phyloP scores from a whole-genome alignment of 2,888 invertebrate species.

The Prostheceraeus crozeri region DNA sequence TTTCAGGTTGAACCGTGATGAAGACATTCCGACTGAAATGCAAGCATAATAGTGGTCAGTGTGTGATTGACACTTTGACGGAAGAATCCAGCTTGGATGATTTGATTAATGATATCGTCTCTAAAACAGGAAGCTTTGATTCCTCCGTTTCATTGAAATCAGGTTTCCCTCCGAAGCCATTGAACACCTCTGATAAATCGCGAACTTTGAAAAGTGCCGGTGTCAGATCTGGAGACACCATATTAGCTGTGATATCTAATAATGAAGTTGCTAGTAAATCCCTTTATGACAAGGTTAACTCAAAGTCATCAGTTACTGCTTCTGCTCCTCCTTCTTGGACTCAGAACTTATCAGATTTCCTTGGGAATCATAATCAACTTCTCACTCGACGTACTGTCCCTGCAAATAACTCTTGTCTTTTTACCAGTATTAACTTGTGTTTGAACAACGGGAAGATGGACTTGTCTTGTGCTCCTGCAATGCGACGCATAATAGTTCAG shows the following conservation, averaged over 20 bases:
- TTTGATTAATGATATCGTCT: not conserved
- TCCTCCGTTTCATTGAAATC: not conserved
- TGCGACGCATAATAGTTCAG: conserved; percentile 79
- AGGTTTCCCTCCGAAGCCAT: not conserved
- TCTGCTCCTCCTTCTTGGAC: not conserved
- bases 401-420: conserved; percentile 89
- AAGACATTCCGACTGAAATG: not conserved
- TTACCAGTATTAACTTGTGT: conserved; percentile 72
- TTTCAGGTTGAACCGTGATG: too few species aligned
- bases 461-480: conserved; percentile 66
- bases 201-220: too few species aligned
- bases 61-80: not conserved
- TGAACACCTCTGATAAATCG: too few species aligned
- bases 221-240: too few species aligned
- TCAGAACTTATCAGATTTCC: not conserved
- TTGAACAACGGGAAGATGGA: conserved; percentile 62
- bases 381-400: conserved; percentile 65
- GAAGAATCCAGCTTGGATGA: not conserved
- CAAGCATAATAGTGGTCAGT: not conserved
- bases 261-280: too few species aligned
- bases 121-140: not conserved
- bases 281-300: too few species aligned
- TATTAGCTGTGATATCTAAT: too few species aligned
- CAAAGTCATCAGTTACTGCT: not conserved
- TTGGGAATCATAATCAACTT: not conserved